Conservation (phyloP, 1,140 invertebrate genomes). For the Drosophila pseudoobscura region DNA sequence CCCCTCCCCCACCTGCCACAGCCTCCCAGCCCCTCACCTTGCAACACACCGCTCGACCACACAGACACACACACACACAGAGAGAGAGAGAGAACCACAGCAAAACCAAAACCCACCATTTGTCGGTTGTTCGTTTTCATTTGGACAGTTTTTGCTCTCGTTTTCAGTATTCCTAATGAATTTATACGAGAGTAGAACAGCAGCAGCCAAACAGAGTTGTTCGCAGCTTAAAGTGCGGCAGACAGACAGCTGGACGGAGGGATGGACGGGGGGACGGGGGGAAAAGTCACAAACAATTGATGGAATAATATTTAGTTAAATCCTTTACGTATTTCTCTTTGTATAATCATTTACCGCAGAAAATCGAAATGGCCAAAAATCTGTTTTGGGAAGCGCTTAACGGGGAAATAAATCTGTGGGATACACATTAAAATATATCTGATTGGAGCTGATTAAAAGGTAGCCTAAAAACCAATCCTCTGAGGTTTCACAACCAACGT, state of each 20-base stretch:
- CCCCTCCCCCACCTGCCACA: background rate
- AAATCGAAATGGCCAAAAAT: background rate
- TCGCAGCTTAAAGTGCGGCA: too few relatives aligned
- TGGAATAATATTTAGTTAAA: conserved; percentile 13
- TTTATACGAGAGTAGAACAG: background rate
- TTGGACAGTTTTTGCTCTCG: conserved; percentile 13
- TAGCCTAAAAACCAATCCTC: too few relatives aligned
- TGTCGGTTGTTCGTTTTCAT: conserved; percentile 30
- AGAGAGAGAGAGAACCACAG: background rate
- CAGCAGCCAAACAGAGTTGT: too few relatives aligned
- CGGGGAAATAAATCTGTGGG: too few relatives aligned
- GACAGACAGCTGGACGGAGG: too few relatives aligned
- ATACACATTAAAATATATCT: too few relatives aligned
- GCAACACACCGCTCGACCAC: background rate
- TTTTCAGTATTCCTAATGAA: conserved; percentile 10
- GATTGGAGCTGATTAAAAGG: too few relatives aligned
- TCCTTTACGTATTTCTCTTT: conserved; percentile 9
- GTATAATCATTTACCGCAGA: too few relatives aligned
- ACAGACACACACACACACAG: background rate
- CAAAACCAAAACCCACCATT: conserved; percentile 20
- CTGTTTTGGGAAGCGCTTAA: background rate
- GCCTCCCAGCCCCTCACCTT: background rate
- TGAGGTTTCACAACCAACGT: too few relatives aligned
- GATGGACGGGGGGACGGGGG: too few relatives aligned
- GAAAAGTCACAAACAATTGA: conserved; percentile 8